Base-by-base conservation (phyloP, 23 tunicate genomes). In the Pegea sp. region DNA sequence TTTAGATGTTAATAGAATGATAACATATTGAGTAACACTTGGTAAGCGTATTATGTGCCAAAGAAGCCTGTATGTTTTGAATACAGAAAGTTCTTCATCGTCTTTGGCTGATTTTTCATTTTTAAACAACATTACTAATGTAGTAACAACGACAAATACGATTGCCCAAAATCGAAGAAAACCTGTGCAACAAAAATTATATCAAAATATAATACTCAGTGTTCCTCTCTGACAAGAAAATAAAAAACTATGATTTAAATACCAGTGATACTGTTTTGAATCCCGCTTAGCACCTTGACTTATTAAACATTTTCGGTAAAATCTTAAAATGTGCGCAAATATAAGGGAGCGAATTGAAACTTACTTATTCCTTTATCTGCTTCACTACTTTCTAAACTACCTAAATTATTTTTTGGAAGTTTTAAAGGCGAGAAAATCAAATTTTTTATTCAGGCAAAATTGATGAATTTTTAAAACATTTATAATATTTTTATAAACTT, bases 151-250 rank as follows among this genome's bases (percentile, higher is more conserved):
- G 42, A 87, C 58, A 61, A 87, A 87, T 7, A 87, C 69, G 30
- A 87, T 60, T 13, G 96, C 42, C 96, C 88, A 87, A 58, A 87
- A 84, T 43, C 49, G 68, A 72, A 84, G 64, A 31, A 84, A 84
- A 50, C 86, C 95, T 84, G 13, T 20, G 26, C 24, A 48, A 5
- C 46, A 38, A 38, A 8, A 11, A 38, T 8, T 38, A 38, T 11
- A 8, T 11, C 11, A 38, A 8, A 8, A 38, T 38, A 38, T 38
- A 8, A 8, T 38, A 16, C 16, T 38, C 16, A 38, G 46, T 38
- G 11, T 38, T 8, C 16, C 46, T 38, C 11, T 16, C 11, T 8
- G 13, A 28, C 3, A 53, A 13, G 23, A 32, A 58, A 6, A 51
- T 13, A 51, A 13, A 20, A 16, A 51, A 18, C 22, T 51, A 7